A percentile compares a stretch with the other conserved stretches of the same genome.
Evolutionary conservation across 2,113 vertebrate genomes (phyloP).

Genomic region (Todiramphus saurophagus): DNA sequence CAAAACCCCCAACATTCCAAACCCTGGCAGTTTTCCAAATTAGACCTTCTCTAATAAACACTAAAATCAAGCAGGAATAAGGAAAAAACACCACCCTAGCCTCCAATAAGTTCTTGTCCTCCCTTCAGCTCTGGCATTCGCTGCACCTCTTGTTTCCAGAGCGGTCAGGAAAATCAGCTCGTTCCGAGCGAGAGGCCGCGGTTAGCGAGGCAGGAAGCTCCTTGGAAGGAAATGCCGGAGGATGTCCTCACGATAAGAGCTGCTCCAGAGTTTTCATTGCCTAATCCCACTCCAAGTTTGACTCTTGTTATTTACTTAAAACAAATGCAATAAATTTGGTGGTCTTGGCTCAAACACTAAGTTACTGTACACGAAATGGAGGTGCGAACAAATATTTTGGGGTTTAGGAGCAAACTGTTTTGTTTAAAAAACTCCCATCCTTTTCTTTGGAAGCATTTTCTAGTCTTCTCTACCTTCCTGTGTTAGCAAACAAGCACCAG

Average conservation of each 20-base stretch:
- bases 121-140: not conserved
- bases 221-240: conserved; percentile 41
- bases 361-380: fast-evolving
- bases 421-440: not conserved
- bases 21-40: not conserved
- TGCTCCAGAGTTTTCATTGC: conserved; percentile 2
- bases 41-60: not conserved
- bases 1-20: not conserved
- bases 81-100: not conserved
- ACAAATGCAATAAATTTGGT: not conserved
- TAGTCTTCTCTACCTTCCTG: not conserved
- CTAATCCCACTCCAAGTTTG: not conserved
- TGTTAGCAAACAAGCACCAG: not conserved
- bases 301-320: not conserved
- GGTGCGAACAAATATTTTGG: not conserved
- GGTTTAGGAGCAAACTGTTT: not conserved
- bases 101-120: not conserved
- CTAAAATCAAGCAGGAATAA: not conserved
- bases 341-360: not conserved
- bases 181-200: not conserved
- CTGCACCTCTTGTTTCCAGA: not conserved
- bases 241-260: conserved; percentile 47
- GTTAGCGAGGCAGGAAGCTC: conserved; percentile 32
- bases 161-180: not conserved
- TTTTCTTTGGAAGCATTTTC: not conserved